phyloP scores from a whole-genome alignment of 2,888 invertebrate species.

The Xanthorhoe spadicearia region DNA sequence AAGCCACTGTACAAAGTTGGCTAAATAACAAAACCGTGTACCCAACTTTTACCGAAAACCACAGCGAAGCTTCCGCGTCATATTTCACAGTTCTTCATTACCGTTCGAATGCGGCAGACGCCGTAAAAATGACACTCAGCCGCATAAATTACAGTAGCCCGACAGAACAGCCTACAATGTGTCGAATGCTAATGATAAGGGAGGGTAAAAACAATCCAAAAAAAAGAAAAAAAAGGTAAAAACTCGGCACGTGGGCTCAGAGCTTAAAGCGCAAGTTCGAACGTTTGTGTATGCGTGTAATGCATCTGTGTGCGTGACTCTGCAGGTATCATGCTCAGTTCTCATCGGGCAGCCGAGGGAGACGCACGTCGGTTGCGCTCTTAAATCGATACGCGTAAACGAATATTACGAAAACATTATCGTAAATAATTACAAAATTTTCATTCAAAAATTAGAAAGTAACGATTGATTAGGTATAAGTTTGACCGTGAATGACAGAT shows the following conservation, averaged over 20 bases:
- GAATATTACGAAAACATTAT: slow-evolving; percentile 16
- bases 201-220: slow-evolving; percentile 50
- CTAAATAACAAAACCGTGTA: slow-evolving; percentile 2
- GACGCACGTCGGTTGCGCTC: slow-evolving; percentile 46
- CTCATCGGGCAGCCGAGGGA: slow-evolving; percentile 66
- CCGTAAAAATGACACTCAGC: slow-evolving; percentile 43
- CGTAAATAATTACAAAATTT: background rate
- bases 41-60: slow-evolving; percentile 12
- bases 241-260: slow-evolving; percentile 60
- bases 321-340: slow-evolving; percentile 81
- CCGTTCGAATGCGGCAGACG: slow-evolving; percentile 37
- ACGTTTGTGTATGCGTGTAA: slow-evolving; percentile 64
- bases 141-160: slow-evolving; percentile 59
- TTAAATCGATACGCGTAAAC: slow-evolving; percentile 31
- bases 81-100: slow-evolving; percentile 40
- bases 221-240: slow-evolving; percentile 48
- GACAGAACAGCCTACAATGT: slow-evolving; percentile 50
- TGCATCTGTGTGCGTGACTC: slow-evolving; percentile 76
- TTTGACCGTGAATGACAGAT: slow-evolving; percentile 28
- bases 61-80: slow-evolving; percentile 23
- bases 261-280: slow-evolving; percentile 74
- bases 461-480: slow-evolving; percentile 12
- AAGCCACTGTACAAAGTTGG: background rate
- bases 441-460: slow-evolving; percentile 1
- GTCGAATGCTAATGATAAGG: slow-evolving; percentile 56